Percentiles rank a stretch among this genome's conserved stretches.
phyloP scores from a whole-genome alignment of 2,888 invertebrate species.

The Thelaira solivaga region DNA sequence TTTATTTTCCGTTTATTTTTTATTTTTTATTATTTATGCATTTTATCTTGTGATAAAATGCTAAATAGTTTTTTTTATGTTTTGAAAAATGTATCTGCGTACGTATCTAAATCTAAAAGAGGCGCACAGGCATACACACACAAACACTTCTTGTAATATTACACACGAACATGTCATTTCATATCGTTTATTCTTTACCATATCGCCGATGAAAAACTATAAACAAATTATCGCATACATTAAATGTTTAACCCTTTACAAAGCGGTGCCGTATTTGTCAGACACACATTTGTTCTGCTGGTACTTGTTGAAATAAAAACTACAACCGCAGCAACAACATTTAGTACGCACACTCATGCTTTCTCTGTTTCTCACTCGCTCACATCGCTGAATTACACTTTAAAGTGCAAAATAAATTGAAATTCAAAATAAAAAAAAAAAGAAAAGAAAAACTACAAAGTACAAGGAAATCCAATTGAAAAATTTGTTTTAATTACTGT shows the following conservation, averaged over 20 bases:
- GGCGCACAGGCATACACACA: neutral
- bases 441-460: neutral
- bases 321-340: conserved; percentile 7
- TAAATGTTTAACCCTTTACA: conserved; percentile 61
- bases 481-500: conserved; percentile 61
- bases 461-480: conserved; percentile 55
- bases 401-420: conserved; percentile 37
- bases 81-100: conserved; percentile 3
- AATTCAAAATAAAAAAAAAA: conserved; percentile 11
- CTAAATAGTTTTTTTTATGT: neutral
- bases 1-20: no score
- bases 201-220: conserved; percentile 61
- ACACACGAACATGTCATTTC: conserved; percentile 22
- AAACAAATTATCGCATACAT: conserved; percentile 62
- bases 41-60: neutral
- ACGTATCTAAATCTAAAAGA: neutral
- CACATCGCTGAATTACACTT: conserved; percentile 29
- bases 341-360: neutral
- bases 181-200: conserved; percentile 27
- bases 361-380: neutral
- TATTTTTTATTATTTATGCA: neutral
- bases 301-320: neutral
- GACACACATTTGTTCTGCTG: no score
- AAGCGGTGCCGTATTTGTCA: conserved; percentile 58
- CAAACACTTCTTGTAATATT: neutral